phyloP scores from a whole-genome alignment of 2,113 vertebrate genomes.

The Clupea harengus region DNA sequence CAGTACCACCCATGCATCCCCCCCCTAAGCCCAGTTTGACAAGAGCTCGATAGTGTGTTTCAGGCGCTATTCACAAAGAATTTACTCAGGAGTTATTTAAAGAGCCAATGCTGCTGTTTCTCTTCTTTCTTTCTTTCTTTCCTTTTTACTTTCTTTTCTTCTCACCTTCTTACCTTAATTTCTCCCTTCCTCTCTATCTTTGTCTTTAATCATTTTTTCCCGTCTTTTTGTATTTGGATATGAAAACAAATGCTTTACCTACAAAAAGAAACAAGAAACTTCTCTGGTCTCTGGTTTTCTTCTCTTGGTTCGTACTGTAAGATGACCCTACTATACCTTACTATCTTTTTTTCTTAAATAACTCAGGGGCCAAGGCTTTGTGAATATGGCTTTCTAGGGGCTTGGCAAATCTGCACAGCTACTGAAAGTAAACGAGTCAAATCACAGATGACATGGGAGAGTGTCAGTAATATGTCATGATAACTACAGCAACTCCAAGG shows the following conservation, averaged over 20 bases:
- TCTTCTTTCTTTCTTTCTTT: slow-evolving; percentile 23
- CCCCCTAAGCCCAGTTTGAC: not conserved
- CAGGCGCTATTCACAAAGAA: slow-evolving; percentile 51
- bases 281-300: slow-evolving; percentile 2
- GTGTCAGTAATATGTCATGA: slow-evolving; percentile 50
- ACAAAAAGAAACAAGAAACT: not conserved
- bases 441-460: slow-evolving; percentile 37
- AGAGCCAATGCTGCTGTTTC: slow-evolving; percentile 35
- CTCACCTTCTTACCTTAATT: not conserved
- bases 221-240: not conserved
- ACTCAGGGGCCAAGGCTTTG: slow-evolving; percentile 62
- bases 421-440: slow-evolving; percentile 40
- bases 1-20: not conserved
- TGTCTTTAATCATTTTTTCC: not conserved
- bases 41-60: slow-evolving; percentile 16
- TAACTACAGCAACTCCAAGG: slow-evolving; percentile 49
- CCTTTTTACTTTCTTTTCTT: not conserved
- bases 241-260: not conserved
- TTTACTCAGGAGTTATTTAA: slow-evolving; percentile 61
- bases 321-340: slow-evolving; percentile 25
- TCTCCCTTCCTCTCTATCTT: not conserved
- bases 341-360: slow-evolving; percentile 53
- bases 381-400: slow-evolving; percentile 58
- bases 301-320: slow-evolving; percentile 34
- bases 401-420: slow-evolving; percentile 38